A percentile compares a stretch with the other conserved stretches of the same genome.
phyloP scores from a whole-genome alignment of 2,113 vertebrate species.

The Austrofundulus limnaeus region DNA sequence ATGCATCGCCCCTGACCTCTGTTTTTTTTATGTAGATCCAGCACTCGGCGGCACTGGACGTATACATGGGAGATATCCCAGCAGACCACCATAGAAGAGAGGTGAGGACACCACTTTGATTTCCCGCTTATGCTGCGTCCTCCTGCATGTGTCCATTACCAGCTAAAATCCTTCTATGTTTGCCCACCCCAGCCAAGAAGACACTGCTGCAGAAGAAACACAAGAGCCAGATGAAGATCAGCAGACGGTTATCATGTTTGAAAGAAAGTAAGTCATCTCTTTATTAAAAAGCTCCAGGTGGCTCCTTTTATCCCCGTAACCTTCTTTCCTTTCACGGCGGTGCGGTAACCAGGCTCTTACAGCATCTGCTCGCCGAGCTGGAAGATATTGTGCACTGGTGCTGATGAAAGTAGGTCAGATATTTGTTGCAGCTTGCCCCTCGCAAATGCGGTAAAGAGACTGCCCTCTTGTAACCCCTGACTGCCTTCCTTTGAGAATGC shows the following conservation, averaged over 20 bases:
- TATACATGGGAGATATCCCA: constrained; percentile 48
- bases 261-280: constrained; percentile 74
- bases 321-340: constrained; percentile 41
- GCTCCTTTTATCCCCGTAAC: constrained; percentile 53
- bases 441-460: constrained; percentile 27
- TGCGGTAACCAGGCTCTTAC: constrained; percentile 37
- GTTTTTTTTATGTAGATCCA: constrained; percentile 24
- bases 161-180: constrained; percentile 69
- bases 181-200: constrained; percentile 53
- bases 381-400: constrained; percentile 65
- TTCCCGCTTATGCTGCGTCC: constrained; percentile 20
- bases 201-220: constrained; percentile 8
- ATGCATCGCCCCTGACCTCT: constrained; percentile 9
- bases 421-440: constrained; percentile 41
- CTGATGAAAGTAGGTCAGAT: constrained; percentile 67
- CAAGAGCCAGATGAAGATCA: constrained; percentile 38
- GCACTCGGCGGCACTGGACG: constrained; percentile 43
- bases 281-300: constrained; percentile 39
- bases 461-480: not conserved
- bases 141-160: constrained; percentile 32
- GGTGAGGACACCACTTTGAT: constrained; percentile 65
- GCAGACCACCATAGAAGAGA: constrained; percentile 36
- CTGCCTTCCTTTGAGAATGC: not conserved
- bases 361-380: constrained; percentile 49
- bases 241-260: constrained; percentile 67